phyloP scores from a whole-genome alignment of 2,113 vertebrate genomes.

The Sylvia atricapilla region DNA sequence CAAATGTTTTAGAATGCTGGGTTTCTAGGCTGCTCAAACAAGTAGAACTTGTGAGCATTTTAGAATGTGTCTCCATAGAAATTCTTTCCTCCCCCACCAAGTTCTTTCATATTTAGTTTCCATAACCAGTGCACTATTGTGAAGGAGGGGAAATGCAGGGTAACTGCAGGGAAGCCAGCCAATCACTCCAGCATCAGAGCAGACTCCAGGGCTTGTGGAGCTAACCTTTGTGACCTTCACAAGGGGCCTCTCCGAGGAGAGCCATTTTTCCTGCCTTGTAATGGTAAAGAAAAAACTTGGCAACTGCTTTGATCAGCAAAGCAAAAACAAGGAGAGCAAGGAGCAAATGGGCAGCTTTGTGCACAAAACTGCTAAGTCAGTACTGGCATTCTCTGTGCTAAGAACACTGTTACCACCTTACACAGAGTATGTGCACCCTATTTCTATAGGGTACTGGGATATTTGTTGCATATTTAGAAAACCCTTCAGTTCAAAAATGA shows the following conservation, averaged over 20 bases:
- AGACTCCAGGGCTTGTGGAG: slow-evolving; percentile 52
- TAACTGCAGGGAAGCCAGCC: slow-evolving; percentile 76
- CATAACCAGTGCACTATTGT: slow-evolving; percentile 69
- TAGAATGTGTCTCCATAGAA: slow-evolving; percentile 30
- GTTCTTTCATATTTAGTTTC: slow-evolving; percentile 84
- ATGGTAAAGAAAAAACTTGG: slow-evolving; percentile 78
- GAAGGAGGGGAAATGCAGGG: slow-evolving; percentile 76
- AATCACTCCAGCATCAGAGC: slow-evolving; percentile 72
- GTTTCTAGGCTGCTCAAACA: slow-evolving; percentile 34
- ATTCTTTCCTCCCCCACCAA: slow-evolving; percentile 55
- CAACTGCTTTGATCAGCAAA: slow-evolving; percentile 90
- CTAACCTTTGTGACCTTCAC: slow-evolving; percentile 76
- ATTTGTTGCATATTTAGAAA: background rate
- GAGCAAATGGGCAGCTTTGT: slow-evolving; percentile 83
- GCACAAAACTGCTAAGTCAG: slow-evolving; percentile 81
- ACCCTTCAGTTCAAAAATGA: background rate
- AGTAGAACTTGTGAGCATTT: slow-evolving; percentile 34
- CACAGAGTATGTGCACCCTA: background rate
- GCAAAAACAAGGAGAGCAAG: slow-evolving; percentile 87
- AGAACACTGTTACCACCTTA: background rate
- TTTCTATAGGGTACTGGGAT: background rate
- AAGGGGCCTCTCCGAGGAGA: slow-evolving; percentile 77
- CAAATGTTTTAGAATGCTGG: background rate
- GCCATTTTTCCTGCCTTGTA: slow-evolving; percentile 79
- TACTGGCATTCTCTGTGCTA: background rate